Conservation (phyloP, 2,888 invertebrate species). For the Hipparchia semele region DNA sequence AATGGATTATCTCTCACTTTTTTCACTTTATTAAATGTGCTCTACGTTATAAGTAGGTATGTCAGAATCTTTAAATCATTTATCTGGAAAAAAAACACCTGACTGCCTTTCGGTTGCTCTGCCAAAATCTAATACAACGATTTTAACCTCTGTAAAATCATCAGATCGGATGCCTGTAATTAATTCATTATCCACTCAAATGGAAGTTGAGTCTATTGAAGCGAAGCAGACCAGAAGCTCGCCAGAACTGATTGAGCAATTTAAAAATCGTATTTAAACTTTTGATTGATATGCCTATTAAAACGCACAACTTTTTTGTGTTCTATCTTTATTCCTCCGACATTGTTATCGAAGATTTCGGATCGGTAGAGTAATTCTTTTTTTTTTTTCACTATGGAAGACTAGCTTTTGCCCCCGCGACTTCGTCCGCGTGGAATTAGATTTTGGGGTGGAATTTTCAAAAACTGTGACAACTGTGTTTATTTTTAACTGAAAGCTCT, state of each 20-base stretch:
- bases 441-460: too few relatives aligned
- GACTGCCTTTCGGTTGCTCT: slow-evolving; percentile 8
- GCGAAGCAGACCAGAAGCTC: slow-evolving; percentile 3
- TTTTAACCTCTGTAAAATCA: slow-evolving; percentile 9
- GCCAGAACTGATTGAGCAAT: slow-evolving; percentile 1
- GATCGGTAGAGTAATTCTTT: too few relatives aligned
- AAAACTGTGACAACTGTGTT: too few relatives aligned
- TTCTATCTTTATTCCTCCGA: background rate
- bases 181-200: slow-evolving; percentile 13
- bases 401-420: too few relatives aligned
- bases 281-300: background rate
- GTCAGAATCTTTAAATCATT: background rate
- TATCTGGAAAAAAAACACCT: background rate
- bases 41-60: background rate
- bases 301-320: background rate
- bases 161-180: slow-evolving; percentile 4
- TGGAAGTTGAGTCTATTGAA: slow-evolving; percentile 8
- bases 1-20: too few relatives aligned
- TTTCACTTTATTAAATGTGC: too few relatives aligned
- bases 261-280: background rate
- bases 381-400: too few relatives aligned
- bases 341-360: too few relatives aligned
- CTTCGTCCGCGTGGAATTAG: too few relatives aligned
- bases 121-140: background rate
- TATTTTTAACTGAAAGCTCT: too few relatives aligned